phyloP scores from a whole-genome alignment of 2,888 invertebrate genomes.

The Hypolimnas misippus region DNA sequence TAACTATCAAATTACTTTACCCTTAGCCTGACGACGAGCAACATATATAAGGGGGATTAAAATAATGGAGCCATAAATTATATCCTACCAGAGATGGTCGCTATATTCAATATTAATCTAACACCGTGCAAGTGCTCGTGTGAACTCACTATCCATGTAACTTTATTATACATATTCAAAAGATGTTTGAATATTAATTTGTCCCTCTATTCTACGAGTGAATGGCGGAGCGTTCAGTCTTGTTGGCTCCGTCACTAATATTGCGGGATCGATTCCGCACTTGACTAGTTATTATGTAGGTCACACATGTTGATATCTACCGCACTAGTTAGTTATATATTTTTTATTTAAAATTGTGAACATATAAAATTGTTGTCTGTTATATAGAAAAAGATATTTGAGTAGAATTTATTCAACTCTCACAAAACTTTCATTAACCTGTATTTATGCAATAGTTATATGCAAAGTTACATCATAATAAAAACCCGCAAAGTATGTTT shows the following conservation, averaged over 20 bases:
- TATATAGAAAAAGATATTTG: too few species aligned
- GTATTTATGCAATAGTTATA: too few species aligned
- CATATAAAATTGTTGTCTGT: too few species aligned
- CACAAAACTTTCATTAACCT: too few species aligned
- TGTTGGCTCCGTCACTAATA: neutral
- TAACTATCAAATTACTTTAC: neutral
- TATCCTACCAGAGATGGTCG: constrained; percentile 5
- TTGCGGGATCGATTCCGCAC: neutral
- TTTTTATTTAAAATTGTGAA: too few species aligned
- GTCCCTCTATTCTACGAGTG: constrained; percentile 1
- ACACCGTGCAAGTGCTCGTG: constrained; percentile 3
- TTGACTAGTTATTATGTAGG: neutral
- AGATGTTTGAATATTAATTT: constrained; percentile 14
- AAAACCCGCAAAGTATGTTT: too few species aligned
- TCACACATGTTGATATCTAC: too few species aligned
- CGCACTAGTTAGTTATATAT: too few species aligned
- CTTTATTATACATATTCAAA: constrained; percentile 21
- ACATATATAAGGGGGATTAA: neutral
- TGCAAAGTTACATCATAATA: too few species aligned
- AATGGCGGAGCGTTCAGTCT: neutral
- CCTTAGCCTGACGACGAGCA: neutral
- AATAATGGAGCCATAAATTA: constrained; percentile 16
- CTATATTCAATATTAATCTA: constrained; percentile 22
- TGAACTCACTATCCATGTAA: constrained; percentile 18
- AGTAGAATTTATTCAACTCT: too few species aligned